Evolutionary conservation across 2,113 vertebrate genomes (phyloP).

Genomic region (Narcine bancroftii): DNA sequence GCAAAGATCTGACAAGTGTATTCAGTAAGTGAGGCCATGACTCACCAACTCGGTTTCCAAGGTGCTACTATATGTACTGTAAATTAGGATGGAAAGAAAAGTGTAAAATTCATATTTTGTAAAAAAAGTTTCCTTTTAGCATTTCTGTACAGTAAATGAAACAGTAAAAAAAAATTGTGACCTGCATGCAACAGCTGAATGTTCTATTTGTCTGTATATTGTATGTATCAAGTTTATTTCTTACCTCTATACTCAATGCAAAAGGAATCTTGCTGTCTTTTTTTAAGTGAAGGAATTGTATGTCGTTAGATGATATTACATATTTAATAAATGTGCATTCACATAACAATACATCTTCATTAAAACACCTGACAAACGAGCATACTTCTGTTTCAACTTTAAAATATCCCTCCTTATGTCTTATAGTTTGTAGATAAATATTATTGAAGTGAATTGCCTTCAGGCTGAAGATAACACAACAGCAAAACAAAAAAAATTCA

Average conservation of each 20-base stretch:
- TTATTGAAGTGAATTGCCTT: background rate
- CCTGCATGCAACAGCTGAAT: background rate
- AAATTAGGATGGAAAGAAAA: constrained; percentile 22
- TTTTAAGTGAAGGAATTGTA: background rate
- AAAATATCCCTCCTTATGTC: background rate
- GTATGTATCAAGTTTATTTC: constrained; percentile 17
- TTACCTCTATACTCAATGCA: constrained; percentile 16
- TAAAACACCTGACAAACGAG: background rate
- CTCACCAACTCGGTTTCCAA: background rate
- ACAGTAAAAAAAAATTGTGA: background rate
- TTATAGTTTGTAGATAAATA: background rate
- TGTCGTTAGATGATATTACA: background rate
- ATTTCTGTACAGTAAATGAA: constrained; percentile 17
- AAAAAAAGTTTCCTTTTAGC: background rate
- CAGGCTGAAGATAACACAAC: too few relatives aligned
- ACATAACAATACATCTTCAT: constrained; percentile 13
- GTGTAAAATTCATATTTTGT: constrained; percentile 21
- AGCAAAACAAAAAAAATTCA: too few relatives aligned
- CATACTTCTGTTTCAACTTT: background rate
- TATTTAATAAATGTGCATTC: constrained; percentile 33
- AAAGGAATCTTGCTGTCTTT: background rate
- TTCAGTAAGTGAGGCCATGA: background rate
- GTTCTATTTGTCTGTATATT: background rate
- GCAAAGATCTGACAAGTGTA: background rate
- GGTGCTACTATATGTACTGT: background rate